phyloP scores from a whole-genome alignment of 2,797 vertebrate species.

The Bothrops alternatus region DNA sequence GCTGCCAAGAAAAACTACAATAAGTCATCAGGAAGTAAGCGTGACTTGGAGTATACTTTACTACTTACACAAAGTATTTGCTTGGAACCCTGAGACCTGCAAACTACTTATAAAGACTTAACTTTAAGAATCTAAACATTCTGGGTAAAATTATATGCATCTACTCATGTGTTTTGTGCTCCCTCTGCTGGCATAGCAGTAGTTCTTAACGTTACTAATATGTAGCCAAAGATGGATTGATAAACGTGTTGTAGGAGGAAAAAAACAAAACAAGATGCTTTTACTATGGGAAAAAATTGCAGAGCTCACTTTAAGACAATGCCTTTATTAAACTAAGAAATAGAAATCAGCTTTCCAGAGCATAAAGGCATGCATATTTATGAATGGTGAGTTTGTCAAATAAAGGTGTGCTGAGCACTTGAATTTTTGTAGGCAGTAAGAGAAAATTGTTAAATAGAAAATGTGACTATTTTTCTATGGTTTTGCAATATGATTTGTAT shows the following conservation, averaged over 20 bases:
- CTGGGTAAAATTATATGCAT: conserved; percentile 13
- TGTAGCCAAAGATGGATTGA: neutral
- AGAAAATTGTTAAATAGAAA: neutral
- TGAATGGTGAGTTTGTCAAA: neutral
- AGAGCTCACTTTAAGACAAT: neutral
- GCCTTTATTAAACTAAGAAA: neutral
- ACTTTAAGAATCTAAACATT: conserved; percentile 5
- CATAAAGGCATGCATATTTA: neutral
- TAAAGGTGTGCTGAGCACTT: neutral
- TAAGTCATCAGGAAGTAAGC: neutral
- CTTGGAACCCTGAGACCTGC: neutral
- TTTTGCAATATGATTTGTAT: neutral
- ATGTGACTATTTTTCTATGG: neutral
- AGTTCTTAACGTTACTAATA: conserved; percentile 8
- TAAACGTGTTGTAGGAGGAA: neutral
- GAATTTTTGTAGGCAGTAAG: neutral
- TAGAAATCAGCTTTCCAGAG: neutral
- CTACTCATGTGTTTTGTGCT: conserved; percentile 47
- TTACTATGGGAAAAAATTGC: neutral
- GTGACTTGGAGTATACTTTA: neutral
- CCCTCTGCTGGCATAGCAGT: conserved; percentile 57
- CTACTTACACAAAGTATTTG: neutral
- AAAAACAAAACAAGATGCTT: neutral
- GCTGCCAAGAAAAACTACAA: neutral
- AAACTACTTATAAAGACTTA: neutral